Evolutionary conservation across 2,113 vertebrate species (phyloP), one percentile per base, ranked within the genome.

Genomic region (Pseudopodoces humilis): DNA sequence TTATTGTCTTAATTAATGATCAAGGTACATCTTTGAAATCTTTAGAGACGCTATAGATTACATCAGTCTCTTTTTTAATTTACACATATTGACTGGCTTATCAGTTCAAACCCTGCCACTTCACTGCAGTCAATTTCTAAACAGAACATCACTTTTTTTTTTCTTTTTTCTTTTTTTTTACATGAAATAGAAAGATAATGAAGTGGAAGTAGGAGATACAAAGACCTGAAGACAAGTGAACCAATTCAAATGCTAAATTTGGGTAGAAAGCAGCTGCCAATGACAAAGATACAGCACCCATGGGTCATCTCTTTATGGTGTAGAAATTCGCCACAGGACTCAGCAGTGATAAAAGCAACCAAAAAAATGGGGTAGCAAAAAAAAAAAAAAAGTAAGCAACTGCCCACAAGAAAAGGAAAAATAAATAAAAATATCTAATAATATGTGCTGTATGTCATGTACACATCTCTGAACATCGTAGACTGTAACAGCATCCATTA

Each of bases 1-100:
- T 83, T 90, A 88, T 49, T 91, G 92, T 90, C 76, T 86, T 90
- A 94, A 90, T 95, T 90, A 93, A 94, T 28, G 44, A 71, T 47
- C 71, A 93, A 86, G 72, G 56, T 59, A 80, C 37, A 46, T 70
- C 59, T 92, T 37, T 74, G 55, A 93, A 95, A 82, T 55, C 65
- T 89, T 92, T 95, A 88, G 43, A 88, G 77, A 76, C 3, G 4
- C 49, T 72, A 47, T 13, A 91, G 90, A 94, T 86, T 69, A 69
- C 27, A 87, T 76, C 52, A 68, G n/a, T 19, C n/a, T 47, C n/a
- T 68, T 68, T 81, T 78, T 53, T 90, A 65, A 83, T 68, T 86
- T 67, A 90, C 47, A 44, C 58, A 20, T 67, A 94, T 68, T 89
- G 87, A 92, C 84, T 62, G 44, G 24, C 35, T 11, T 52, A 88